Evolutionary conservation across 2,888 invertebrate genomes (phyloP).

Genomic region (Dryomyza anilis): DNA sequence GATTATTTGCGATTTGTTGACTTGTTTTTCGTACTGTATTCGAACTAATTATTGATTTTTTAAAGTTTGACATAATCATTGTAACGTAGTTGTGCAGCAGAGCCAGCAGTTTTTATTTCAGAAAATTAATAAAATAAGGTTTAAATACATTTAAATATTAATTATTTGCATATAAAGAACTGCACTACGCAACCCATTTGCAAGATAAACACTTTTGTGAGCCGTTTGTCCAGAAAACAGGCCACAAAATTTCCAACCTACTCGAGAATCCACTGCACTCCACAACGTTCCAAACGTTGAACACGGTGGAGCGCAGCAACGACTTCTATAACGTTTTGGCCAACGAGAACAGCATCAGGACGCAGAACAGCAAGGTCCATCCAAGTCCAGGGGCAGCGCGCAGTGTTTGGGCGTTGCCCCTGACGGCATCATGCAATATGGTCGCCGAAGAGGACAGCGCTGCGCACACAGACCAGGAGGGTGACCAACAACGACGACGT

Average conservation of each 20-base stretch:
- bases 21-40: background rate
- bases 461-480: conserved; percentile 59
- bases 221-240: conserved; percentile 31
- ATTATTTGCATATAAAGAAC: too few relatives aligned
- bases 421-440: conserved; percentile 80
- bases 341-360: conserved; percentile 58
- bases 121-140: too few relatives aligned
- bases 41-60: background rate
- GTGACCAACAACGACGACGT: conserved; percentile 55
- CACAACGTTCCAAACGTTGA: conserved; percentile 28
- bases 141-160: too few relatives aligned
- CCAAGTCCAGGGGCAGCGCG: conserved; percentile 89
- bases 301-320: conserved; percentile 52
- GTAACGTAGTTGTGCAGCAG: too few relatives aligned
- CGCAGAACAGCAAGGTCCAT: conserved; percentile 68
- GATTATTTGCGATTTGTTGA: background rate
- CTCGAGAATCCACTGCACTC: conserved; percentile 54
- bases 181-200: background rate
- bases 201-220: background rate
- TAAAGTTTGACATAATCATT: background rate
- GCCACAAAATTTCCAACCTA: conserved; percentile 55
- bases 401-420: conserved; percentile 86
- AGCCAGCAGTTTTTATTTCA: too few relatives aligned
- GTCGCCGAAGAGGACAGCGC: conserved; percentile 71
- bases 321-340: conserved; percentile 61